These are phyloP conservation scores for Brachyrhaphis roseni DNA, from an alignment of 2,797 vertebrate species.

Conservation along the genomic window DNA sequence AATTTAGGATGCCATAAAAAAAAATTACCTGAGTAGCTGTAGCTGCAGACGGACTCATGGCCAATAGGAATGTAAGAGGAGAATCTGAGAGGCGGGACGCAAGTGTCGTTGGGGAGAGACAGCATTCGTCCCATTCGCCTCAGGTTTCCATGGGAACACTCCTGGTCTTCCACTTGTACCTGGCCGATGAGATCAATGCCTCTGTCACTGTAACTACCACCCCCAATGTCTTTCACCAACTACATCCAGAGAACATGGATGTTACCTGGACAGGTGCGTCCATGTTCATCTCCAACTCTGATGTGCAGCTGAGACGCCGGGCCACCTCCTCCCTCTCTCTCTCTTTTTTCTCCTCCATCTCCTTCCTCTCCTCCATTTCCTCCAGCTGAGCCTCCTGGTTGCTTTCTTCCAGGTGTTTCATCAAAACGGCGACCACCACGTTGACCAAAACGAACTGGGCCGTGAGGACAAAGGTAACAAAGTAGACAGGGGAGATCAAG, in stretches of 20 bases:
- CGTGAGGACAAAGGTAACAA: conserved; percentile 97
- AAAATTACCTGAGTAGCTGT: conserved; percentile 75
- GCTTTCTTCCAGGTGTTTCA: conserved; percentile 99
- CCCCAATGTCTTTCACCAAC: neutral
- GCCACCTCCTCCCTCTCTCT: conserved; percentile 86
- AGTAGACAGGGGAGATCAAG: conserved; percentile 94
- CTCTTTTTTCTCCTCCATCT: conserved; percentile 89
- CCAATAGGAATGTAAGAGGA: conserved; percentile 74
- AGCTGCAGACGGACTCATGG: conserved; percentile 61
- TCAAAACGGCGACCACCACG: conserved; percentile 96
- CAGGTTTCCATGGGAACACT: conserved; percentile 79
- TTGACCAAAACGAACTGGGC: conserved; percentile 98
- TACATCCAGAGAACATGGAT: neutral
- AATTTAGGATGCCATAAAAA: conserved; percentile 49
- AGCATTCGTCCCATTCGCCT: conserved; percentile 87
- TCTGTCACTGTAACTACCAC: conserved; percentile 34
- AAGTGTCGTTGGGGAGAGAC: conserved; percentile 93
- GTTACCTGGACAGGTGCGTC: conserved; percentile 78
- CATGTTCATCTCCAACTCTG: conserved; percentile 37
- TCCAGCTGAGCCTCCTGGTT: conserved; percentile 88
- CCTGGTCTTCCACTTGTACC: conserved; percentile 79
- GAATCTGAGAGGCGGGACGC: conserved; percentile 82
- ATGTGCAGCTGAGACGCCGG: conserved; percentile 36
- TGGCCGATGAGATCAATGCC: conserved; percentile 57
- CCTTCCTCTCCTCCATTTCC: conserved; percentile 87